These are phyloP conservation scores for Drosophila neocordata DNA, from an alignment of 1,140 invertebrate species.

Conservation along the genomic window DNA sequence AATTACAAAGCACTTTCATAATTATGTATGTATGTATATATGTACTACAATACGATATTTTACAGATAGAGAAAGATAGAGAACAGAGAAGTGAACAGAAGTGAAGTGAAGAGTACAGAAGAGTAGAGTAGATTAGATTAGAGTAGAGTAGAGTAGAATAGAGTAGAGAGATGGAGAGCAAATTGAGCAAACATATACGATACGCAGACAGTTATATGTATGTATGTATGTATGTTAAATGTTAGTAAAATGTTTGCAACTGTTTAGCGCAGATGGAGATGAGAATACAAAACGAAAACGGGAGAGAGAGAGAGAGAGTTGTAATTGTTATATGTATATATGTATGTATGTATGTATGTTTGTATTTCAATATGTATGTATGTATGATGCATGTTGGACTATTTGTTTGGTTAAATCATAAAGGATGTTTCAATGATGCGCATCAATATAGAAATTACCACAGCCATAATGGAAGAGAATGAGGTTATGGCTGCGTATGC, in stretches of 20 bases:
- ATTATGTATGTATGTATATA: constrained; percentile 10
- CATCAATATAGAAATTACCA: neutral
- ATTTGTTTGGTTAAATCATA: neutral
- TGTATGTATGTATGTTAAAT: neutral
- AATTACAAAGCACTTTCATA: constrained; percentile 46
- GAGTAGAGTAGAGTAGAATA: neutral
- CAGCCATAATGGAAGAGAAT: neutral
- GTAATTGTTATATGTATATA: neutral
- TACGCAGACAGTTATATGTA: neutral
- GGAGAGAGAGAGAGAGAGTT: neutral
- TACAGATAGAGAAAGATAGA: constrained; percentile 41
- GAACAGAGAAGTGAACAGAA: constrained; percentile 31
- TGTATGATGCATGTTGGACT: neutral
- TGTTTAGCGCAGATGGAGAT: neutral
- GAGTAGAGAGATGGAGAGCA: constrained; percentile 1
- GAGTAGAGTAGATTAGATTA: neutral
- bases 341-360: neutral
- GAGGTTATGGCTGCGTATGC: neutral
- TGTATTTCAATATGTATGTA: neutral
- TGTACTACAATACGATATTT: constrained; percentile 43
- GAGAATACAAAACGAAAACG: constrained; percentile 10
- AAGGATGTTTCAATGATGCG: neutral
- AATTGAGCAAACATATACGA: neutral
- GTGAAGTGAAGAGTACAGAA: neutral
- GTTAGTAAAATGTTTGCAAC: neutral